Evolutionary conservation across 2,888 invertebrate species (phyloP), one percentile per base, ranked within the genome.

Genomic region (Leptinotarsa rubiginosa): DNA sequence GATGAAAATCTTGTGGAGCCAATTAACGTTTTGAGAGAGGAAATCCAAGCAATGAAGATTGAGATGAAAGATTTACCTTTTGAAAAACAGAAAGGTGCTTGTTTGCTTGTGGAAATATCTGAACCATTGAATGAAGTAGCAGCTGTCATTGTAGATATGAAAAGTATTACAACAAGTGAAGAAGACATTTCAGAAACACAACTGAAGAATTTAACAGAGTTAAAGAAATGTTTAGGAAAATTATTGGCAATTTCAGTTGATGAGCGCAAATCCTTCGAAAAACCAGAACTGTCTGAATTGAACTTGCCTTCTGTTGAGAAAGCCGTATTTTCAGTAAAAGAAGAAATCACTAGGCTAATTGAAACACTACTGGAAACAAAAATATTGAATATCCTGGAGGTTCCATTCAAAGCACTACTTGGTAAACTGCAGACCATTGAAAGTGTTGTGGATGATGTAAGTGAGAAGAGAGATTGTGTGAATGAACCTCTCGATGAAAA

Each of bases 201-300:
- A 65, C n/a, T 18, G 31, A 65, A 72, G 47, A 66, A 70, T 16
- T 69, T 81, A 41, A 72, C 76, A 47, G 49, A 68, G 47, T 49
- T 81, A 10, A 69, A 70, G 31, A 70, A 76, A 59, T 81, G 82
- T 7, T 66, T 84, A 31, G 72, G 80, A 75, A 79, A 78, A 73
- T 65, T 84, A 25, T 68, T 75, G 66, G 78, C 76, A 31, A 31
- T 77, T 20, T n/a, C 69, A 3, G 77, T 78, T 56, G 75, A 80
- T 67, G 77, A 75, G 20, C 76, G 78, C 66, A 74, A 78, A 22
- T 67, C 49, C 22, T 56, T 79, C 22, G 52, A 74, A 47, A 78
- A 77, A 73, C 77, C 74, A 65, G 72, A 75, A 67, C 41, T 75
- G 12, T 16, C 66, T 10, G 69, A 74, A 70, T 3, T 69, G 49